Evolutionary conservation across 2,888 invertebrate genomes (phyloP).

Genomic region (Junonia oenone): DNA sequence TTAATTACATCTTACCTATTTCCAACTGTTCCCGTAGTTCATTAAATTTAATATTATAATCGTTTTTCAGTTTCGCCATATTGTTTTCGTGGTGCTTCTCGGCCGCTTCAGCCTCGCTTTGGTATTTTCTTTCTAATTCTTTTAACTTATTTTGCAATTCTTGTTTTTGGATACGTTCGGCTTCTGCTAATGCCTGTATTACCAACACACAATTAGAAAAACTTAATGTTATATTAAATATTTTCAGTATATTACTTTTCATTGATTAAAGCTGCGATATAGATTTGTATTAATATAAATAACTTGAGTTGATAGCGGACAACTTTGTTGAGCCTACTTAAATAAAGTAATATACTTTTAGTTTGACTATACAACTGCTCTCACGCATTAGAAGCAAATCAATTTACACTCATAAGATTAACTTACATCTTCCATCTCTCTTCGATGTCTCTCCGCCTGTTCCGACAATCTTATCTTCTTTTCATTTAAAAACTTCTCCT

Average conservation of each 20-base stretch:
- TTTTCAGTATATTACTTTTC: too few species aligned
- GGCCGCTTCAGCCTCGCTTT: conserved; percentile 42
- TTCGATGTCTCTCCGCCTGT: conserved; percentile 62
- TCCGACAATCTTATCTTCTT: conserved; percentile 63
- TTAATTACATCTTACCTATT: conserved; percentile 41
- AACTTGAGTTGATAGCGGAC: too few species aligned
- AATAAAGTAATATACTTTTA: too few species aligned
- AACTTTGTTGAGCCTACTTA: too few species aligned
- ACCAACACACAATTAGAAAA: too few species aligned
- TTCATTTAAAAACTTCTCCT: conserved; percentile 63
- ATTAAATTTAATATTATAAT: conserved; percentile 57
- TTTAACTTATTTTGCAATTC: conserved; percentile 40
- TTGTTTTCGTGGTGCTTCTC: conserved; percentile 59
- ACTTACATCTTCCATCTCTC: conserved; percentile 67
- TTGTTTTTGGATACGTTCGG: conserved; percentile 47
- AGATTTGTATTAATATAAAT: too few species aligned
- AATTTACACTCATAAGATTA: too few species aligned
- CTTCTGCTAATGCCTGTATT: conserved; percentile 46
- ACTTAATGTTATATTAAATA: too few species aligned
- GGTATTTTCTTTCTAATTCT: conserved; percentile 48
- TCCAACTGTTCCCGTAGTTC: conserved; percentile 69
- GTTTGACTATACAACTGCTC: too few species aligned
- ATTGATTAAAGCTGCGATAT: too few species aligned
- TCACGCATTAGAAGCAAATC: too few species aligned
- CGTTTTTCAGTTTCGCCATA: conserved; percentile 61